Conservation (phyloP, 2,113 vertebrate species). For the Bos indicus region DNA sequence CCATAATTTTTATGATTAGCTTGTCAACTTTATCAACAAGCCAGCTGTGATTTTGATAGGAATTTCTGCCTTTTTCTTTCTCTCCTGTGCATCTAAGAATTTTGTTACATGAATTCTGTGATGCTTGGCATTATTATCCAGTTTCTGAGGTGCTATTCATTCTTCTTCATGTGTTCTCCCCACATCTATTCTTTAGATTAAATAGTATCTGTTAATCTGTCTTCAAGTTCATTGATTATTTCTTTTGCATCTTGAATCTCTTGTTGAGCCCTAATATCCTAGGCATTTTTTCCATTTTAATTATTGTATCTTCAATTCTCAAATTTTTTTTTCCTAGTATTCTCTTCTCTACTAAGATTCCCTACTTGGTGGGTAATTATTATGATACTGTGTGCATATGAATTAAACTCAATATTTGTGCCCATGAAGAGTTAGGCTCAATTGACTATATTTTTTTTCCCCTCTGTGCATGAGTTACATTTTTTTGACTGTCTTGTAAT, state of each 20-base stretch:
- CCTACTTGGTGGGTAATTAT: background rate
- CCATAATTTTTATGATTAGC: background rate
- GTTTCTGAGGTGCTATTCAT: background rate
- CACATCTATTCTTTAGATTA: background rate
- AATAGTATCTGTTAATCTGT: background rate
- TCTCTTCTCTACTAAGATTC: background rate
- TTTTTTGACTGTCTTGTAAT: background rate
- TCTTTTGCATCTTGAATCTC: background rate
- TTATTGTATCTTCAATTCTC: background rate
- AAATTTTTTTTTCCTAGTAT: background rate
- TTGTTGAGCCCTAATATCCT: background rate
- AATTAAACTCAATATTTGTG: background rate
- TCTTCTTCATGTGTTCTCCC: background rate
- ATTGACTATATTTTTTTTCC: background rate
- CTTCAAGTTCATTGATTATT: slow-evolving; percentile 5
- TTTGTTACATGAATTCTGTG: background rate
- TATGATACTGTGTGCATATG: background rate
- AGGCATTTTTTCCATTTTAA: background rate
- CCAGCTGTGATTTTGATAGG: background rate
- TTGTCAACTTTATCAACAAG: background rate
- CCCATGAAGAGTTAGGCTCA: background rate
- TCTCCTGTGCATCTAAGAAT: background rate
- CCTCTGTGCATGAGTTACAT: background rate
- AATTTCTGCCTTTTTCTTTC: background rate
- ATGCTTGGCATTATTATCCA: background rate